phyloP scores from a whole-genome alignment of 37 sponge, comb jelly and placozoan genomes.

The Amphimedon queenslandica region DNA sequence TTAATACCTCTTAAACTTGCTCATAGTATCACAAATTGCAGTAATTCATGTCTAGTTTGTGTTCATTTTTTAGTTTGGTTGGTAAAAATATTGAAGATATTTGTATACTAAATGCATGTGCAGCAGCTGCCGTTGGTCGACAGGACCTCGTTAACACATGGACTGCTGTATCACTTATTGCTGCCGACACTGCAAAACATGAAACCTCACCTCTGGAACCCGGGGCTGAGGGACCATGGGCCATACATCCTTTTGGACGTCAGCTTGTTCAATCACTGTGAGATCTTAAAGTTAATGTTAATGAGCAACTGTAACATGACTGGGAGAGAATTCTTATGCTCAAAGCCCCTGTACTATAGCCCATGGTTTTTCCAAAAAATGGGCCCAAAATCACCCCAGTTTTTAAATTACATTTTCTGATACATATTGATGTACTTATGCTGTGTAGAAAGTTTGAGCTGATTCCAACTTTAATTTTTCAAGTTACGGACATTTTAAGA shows the following conservation, averaged over 20 bases:
- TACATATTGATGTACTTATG: no score
- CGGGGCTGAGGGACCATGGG: slow-evolving; percentile 31
- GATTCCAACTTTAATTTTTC: no score
- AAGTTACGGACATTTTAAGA: no score
- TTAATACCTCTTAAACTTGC: no score
- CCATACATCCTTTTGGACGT: slow-evolving; percentile 63
- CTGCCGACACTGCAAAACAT: background rate
- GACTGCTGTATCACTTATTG: slow-evolving; percentile 48
- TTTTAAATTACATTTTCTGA: no score
- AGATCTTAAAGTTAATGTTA: slow-evolving; percentile 10
- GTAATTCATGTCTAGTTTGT: no score
- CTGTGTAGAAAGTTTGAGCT: no score
- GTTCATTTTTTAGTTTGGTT: slow-evolving; percentile 30
- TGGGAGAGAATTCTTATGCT: no score
- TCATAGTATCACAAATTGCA: no score
- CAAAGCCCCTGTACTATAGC: no score
- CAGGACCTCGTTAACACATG: slow-evolving; percentile 66
- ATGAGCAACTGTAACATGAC: background rate
- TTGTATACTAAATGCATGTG: slow-evolving; percentile 46
- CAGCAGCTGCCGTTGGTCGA: slow-evolving; percentile 30
- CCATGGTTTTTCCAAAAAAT: no score
- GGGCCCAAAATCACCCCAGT: no score
- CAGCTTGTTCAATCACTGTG: slow-evolving; percentile 70
- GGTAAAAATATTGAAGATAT: slow-evolving; percentile 33
- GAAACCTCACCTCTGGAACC: background rate